These are phyloP conservation scores for Diplodus sargus DNA, from an alignment of 2,797 vertebrate genomes.

Conservation along the genomic window DNA sequence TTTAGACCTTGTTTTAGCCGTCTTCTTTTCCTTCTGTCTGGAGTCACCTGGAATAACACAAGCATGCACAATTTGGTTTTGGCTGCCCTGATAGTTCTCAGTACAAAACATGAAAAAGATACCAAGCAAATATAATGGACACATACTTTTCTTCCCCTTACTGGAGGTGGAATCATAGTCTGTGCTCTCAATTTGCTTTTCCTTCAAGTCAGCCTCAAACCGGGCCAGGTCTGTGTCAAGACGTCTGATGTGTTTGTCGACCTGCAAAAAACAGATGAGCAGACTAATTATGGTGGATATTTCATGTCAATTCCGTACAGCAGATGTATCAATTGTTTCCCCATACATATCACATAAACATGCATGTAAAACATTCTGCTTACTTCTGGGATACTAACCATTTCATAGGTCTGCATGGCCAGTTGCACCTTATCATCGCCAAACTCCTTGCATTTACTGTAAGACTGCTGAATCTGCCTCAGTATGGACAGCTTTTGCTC, in stretches of 20 bases:
- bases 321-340: neutral
- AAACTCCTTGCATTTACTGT: conserved; percentile 97
- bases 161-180: conserved; percentile 97
- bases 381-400: conserved; percentile 85
- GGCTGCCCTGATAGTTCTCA: neutral
- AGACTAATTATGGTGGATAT: neutral
- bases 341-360: neutral
- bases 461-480: conserved; percentile 96
- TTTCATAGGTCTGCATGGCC: conserved; percentile 99
- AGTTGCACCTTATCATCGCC: conserved; percentile 99
- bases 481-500: conserved; percentile 95
- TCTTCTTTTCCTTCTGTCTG: conserved; percentile 95
- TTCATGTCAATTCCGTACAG: neutral
- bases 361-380: neutral
- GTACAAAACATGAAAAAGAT: neutral
- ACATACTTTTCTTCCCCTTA: conserved; percentile 96
- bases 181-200: conserved; percentile 97
- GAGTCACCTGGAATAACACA: conserved; percentile 83
- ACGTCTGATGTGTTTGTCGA: conserved; percentile 97
- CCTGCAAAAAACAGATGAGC: conserved; percentile 78
- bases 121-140: neutral
- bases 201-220: conserved; percentile 97
- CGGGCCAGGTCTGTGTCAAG: conserved; percentile 97
- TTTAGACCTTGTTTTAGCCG: conserved; percentile 93
- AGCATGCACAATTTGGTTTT: neutral